These are phyloP conservation scores for Colletes collaris DNA, from an alignment of 2,888 invertebrate genomes.

Conservation along the genomic window DNA sequence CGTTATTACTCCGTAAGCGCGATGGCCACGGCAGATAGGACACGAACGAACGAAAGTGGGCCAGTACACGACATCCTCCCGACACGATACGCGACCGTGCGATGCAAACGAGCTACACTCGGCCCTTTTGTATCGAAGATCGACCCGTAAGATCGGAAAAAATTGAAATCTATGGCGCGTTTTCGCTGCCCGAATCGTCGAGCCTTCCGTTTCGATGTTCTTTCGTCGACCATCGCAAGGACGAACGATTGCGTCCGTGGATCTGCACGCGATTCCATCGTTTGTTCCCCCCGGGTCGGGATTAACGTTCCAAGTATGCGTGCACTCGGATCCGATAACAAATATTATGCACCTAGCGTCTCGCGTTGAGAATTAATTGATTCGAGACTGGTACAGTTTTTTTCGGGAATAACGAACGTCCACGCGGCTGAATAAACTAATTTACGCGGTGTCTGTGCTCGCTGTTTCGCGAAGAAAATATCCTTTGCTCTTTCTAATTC, in stretches of 20 bases:
- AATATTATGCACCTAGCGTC: background rate
- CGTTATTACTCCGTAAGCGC: constrained; percentile 25
- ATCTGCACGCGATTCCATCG: constrained; percentile 19
- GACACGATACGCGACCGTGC: too few species aligned
- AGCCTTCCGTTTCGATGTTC: constrained; percentile 3
- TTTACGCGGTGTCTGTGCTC: too few species aligned
- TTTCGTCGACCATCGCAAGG: background rate
- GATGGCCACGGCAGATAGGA: constrained; percentile 10
- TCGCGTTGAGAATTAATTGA: background rate
- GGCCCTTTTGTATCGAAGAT: constrained; percentile 32
- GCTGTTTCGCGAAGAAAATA: too few species aligned
- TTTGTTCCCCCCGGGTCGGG: constrained; percentile 6
- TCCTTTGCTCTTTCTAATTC: too few species aligned
- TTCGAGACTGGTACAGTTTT: background rate
- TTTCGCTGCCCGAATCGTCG: constrained; percentile 2
- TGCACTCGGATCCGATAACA: constrained; percentile 3
- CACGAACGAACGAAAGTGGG: constrained; percentile 29
- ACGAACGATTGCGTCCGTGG: constrained; percentile 9
- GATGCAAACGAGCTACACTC: constrained; percentile 29
- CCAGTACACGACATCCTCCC: constrained; percentile 1
- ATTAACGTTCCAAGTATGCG: background rate
- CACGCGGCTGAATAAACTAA: too few species aligned
- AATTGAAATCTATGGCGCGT: constrained; percentile 10
- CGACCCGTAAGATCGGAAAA: constrained; percentile 1
- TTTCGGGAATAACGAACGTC: too few species aligned